Percentiles rank a stretch among this genome's conserved stretches.
These are phyloP conservation scores for Cerastis leucographa DNA, from an alignment of 2,888 invertebrate species.

Conservation along the genomic window DNA sequence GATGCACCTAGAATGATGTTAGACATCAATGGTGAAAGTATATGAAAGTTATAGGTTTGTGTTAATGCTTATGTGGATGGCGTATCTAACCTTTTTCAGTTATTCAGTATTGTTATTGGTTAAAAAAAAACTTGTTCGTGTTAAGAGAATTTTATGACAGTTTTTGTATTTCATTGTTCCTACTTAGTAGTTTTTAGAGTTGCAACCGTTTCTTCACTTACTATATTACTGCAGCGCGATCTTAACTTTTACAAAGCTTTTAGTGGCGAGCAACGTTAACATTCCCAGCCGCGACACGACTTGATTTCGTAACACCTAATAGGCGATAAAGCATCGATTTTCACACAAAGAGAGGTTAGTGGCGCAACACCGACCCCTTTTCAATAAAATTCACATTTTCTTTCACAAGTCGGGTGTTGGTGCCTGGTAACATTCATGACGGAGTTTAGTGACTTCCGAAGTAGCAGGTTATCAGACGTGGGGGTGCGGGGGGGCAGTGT, in stretches of 20 bases:
- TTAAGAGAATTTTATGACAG: not conserved
- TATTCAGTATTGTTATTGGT: not conserved
- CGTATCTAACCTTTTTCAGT: not conserved
- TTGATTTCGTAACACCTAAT: constrained; percentile 79
- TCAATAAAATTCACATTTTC: constrained; percentile 89
- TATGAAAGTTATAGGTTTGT: not conserved
- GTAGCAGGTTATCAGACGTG: constrained; percentile 90
- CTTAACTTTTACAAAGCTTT: constrained; percentile 73
- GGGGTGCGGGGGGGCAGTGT: constrained; percentile 70
- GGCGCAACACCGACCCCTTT: constrained; percentile 83
- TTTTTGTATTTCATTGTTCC: constrained; percentile 4
- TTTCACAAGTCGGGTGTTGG: constrained; percentile 84
- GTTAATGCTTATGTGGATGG: not conserved
- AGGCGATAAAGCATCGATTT: constrained; percentile 83
- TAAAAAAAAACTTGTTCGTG: not conserved
- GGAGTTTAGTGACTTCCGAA: constrained; percentile 90
- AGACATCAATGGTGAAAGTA: constrained; percentile 1
- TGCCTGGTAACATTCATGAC: constrained; percentile 87
- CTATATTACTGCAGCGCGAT: constrained; percentile 36
- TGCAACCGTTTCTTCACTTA: not conserved
- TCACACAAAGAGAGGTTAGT: constrained; percentile 80
- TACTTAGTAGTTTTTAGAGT: not conserved
- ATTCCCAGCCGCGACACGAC: constrained; percentile 70
- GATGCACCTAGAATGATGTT: not conserved
- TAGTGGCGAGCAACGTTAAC: constrained; percentile 65